These are phyloP conservation scores for Mastacembelus armatus DNA, from an alignment of 2,797 vertebrate genomes.

Conservation along the genomic window DNA sequence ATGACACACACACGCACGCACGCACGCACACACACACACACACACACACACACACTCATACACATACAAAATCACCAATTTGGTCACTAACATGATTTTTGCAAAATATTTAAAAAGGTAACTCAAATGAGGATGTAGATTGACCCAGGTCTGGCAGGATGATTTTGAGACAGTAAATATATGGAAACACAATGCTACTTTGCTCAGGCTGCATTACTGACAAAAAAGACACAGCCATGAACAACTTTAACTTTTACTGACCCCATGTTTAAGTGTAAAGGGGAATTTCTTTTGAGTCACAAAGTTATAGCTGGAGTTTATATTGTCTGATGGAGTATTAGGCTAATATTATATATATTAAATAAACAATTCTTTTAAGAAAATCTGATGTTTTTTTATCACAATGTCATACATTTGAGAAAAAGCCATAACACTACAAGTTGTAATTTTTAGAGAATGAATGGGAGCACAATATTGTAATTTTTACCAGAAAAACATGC, in stretches of 20 bases:
- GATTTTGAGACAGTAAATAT: conserved; percentile 7
- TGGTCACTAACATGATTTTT: conserved; percentile 1
- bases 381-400: too few relatives aligned
- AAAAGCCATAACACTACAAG: not conserved
- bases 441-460: not conserved
- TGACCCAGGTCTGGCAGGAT: conserved; percentile 16
- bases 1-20: not conserved
- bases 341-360: too few relatives aligned
- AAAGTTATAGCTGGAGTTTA: not conserved
- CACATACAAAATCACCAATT: not conserved
- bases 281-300: not conserved
- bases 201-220: not conserved
- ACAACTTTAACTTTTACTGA: not conserved
- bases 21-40: not conserved
- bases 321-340: not conserved
- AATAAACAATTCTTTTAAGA: too few relatives aligned
- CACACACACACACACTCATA: not conserved
- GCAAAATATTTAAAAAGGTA: not conserved
- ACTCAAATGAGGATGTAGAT: conserved; percentile 17
- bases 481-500: too few relatives aligned
- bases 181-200: not conserved
- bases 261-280: not conserved
- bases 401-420: not conserved
- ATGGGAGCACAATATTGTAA: not conserved
- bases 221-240: not conserved